These are phyloP conservation scores for Ctenopoma multispine DNA, from an alignment of 2,797 vertebrate species.

Conservation along the genomic window DNA sequence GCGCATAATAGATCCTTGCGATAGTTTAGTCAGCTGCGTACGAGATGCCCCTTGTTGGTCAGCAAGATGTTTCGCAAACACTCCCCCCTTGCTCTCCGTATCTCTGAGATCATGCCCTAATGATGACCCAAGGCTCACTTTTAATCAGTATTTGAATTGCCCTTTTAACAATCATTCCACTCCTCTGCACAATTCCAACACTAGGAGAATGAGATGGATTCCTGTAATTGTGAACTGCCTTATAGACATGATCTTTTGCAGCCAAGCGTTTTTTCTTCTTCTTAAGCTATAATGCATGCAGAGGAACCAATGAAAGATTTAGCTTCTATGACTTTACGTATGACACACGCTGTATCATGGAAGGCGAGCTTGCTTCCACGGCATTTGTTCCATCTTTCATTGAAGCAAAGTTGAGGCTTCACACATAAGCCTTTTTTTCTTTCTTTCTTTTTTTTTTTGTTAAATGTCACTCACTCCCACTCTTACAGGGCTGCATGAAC, in stretches of 20 bases:
- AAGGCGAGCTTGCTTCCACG: constrained; percentile 40
- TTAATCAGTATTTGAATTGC: constrained; percentile 82
- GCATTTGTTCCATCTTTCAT: constrained; percentile 44
- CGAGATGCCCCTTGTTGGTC: constrained; percentile 67
- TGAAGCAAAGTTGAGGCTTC: constrained; percentile 56
- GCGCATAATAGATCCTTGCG: constrained; percentile 68
- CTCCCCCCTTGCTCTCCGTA: constrained; percentile 63
- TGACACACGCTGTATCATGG: constrained; percentile 53
- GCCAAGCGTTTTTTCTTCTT: constrained; percentile 40
- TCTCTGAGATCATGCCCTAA: constrained; percentile 81
- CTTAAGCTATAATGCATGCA: constrained; percentile 54
- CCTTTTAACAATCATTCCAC: constrained; percentile 84
- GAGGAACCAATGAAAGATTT: constrained; percentile 44
- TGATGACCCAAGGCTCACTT: constrained; percentile 83
- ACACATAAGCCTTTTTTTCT: constrained; percentile 24
- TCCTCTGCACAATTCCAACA: constrained; percentile 80
- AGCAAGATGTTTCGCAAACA: constrained; percentile 74
- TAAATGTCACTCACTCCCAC: constrained; percentile 44
- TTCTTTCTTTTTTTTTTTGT: too few relatives aligned
- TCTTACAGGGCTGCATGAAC: constrained; percentile 19
- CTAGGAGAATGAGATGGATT: constrained; percentile 61
- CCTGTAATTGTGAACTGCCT: constrained; percentile 67
- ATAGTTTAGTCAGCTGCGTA: constrained; percentile 61
- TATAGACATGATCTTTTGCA: constrained; percentile 67
- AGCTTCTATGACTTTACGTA: constrained; percentile 43